phyloP scores from a whole-genome alignment of 2,797 vertebrate genomes.

The Platalea minor region DNA sequence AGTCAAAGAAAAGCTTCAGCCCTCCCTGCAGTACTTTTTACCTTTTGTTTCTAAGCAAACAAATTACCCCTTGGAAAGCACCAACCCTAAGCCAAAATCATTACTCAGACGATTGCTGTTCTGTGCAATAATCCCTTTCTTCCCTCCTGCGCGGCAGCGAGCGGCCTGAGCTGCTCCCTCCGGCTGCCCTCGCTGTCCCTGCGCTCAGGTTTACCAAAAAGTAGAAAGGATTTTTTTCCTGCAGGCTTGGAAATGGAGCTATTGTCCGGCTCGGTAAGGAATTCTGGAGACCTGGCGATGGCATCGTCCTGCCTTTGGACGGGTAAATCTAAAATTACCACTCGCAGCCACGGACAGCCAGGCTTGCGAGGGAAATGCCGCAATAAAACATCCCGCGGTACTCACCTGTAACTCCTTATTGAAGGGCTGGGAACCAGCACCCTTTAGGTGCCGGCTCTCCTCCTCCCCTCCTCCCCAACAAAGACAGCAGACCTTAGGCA shows the following conservation, averaged over 20 bases:
- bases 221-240: neutral
- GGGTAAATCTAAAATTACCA: neutral
- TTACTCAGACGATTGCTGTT: neutral
- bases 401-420: neutral
- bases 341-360: too few relatives aligned
- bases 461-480: neutral
- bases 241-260: neutral
- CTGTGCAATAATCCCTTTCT: neutral
- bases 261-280: neutral
- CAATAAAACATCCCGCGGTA: too few relatives aligned
- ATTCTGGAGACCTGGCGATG: neutral
- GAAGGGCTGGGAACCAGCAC: neutral
- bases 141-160: accelerated
- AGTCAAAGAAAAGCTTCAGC: neutral
- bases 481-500: constrained; percentile 10
- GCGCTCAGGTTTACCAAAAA: neutral
- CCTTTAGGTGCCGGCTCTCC: neutral
- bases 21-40: neutral
- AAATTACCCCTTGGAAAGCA: neutral
- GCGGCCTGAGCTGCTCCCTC: accelerated
- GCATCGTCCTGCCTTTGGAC: neutral
- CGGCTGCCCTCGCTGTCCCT: neutral
- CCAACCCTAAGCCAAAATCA: neutral
- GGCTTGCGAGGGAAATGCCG: too few relatives aligned
- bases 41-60: neutral